Evolutionary conservation across 2,113 vertebrate species (phyloP), one percentile per base, ranked within the genome.

Genomic region (Erythrocercus mccallii): DNA sequence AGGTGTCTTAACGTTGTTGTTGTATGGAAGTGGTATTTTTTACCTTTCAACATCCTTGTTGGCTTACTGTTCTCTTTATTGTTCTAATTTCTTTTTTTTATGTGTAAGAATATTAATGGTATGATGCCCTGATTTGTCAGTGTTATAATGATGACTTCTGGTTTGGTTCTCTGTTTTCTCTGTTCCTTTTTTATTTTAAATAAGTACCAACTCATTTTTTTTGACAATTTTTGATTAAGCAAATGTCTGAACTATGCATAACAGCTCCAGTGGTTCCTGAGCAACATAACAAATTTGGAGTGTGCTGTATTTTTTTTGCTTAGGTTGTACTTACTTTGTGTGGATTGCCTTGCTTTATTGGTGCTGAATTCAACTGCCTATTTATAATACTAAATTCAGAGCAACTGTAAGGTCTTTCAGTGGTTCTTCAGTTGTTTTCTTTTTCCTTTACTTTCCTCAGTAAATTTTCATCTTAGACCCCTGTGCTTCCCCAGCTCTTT

Each of bases 1-100:
- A 66, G 81, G 42, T 65, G 42, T 71, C 35, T 84, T 91, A 66
- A 58, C 11, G 4, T 48, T 82, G 23, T 48, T 82, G 23, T 2
- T 64, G n/a, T 31, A 24, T 27, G 16, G 25, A 64, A 77, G 25
- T 33, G 27, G 6, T 64, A 6, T 0, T 56, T 91, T 87, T 91
- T 92, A 80, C 68, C 47, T 88, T 95, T 82, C 80, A 69, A 61
- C 30, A 80, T 86, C 58, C 54, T 86, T 82, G 20, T 82, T 94
- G 57, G 37, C 27, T 90, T 92, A 25, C 45, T 48, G 45, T 76
- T 94, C 70, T 48, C 56, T 40, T 80, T 90, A 65, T 72, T 88
- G 53, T 87, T 93, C 70, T 21, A 51, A 37, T 82, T 79, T 78
- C 6, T 68, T 86, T 93, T 93, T 95, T 86, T 87, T 40, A 17